These are phyloP conservation scores for Probosciger aterrimus DNA, from an alignment of 2,113 vertebrate genomes.

Conservation along the genomic window DNA sequence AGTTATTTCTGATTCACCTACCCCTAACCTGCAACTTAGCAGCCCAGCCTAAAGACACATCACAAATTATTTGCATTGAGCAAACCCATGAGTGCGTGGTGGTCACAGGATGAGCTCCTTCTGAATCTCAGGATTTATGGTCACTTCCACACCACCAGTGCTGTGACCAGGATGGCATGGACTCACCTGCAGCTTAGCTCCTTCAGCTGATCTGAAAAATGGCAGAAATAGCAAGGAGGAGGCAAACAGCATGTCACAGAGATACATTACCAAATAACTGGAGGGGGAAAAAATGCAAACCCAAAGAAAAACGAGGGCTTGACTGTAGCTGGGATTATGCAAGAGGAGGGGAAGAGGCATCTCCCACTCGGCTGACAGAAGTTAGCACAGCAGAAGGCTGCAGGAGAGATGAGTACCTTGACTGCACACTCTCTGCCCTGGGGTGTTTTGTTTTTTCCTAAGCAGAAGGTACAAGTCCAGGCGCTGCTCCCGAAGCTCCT, in stretches of 20 bases:
- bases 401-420: not conserved
- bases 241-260: not conserved
- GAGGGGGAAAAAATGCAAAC: not conserved
- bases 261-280: not conserved
- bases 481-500: not conserved
- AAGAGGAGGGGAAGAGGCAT: not conserved
- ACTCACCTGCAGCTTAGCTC: not conserved
- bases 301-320: not conserved
- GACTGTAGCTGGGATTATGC: not conserved
- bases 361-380: not conserved
- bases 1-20: not conserved
- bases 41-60: not conserved
- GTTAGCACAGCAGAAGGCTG: not conserved
- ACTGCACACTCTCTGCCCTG: not conserved
- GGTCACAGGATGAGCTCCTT: not conserved
- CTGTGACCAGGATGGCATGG: not conserved
- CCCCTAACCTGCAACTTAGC: not conserved
- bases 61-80: not conserved
- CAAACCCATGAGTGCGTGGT: fast-evolving
- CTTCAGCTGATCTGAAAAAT: not conserved
- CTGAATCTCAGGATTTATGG: not conserved
- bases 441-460: not conserved
- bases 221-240: not conserved
- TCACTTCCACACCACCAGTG: not conserved
- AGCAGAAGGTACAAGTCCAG: conserved; percentile 1